Conservation (phyloP, 2,797 vertebrate genomes). For the Avahi laniger region DNA sequence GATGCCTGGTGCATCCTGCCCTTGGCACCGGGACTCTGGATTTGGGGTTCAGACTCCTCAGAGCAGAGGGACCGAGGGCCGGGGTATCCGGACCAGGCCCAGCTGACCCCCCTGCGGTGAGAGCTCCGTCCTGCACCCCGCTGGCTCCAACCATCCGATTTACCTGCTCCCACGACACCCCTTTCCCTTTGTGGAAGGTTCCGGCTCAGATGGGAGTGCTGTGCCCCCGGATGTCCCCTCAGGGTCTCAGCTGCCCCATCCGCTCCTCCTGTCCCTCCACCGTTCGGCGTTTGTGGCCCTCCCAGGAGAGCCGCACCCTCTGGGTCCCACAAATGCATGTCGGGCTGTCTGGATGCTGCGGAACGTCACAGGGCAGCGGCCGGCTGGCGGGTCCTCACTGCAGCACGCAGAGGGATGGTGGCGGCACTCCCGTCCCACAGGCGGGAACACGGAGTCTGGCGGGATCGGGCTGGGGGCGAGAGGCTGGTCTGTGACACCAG, state of each 20-base stretch:
- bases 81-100: neutral
- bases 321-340: neutral
- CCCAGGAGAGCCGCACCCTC: neutral
- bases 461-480: no score
- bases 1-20: rapidly evolving
- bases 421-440: no score
- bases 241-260: neutral
- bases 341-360: neutral
- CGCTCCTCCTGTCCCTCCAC: neutral
- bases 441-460: neutral
- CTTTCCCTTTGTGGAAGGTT: neutral
- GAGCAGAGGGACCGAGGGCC: neutral
- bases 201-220: no score
- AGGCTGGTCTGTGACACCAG: neutral
- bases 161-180: neutral
- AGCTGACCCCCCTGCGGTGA: neutral
- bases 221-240: neutral
- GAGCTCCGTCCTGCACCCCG: neutral
- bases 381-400: neutral
- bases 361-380: no score
- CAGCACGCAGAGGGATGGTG: neutral
- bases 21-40: neutral
- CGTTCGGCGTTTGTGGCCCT: neutral
- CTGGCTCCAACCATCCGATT: rapidly evolving
- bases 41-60: neutral